Percentiles rank a stretch among this genome's conserved stretches.
Conservation (phyloP, 2,113 vertebrate species). For the Sinocyclocheilus grahami region DNA sequence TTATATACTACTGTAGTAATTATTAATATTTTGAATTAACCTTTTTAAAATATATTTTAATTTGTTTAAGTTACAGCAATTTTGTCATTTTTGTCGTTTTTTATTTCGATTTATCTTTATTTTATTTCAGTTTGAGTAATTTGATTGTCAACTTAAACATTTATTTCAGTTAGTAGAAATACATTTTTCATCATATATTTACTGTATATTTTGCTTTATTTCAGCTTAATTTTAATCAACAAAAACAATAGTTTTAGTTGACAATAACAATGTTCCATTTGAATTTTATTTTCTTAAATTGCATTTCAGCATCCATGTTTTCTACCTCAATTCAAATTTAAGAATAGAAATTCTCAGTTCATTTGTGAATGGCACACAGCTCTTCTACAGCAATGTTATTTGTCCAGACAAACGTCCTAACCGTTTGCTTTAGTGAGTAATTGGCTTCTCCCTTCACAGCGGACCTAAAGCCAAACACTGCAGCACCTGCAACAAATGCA, state of each 20-base stretch:
- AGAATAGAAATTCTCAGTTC: background rate
- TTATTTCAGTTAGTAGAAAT: background rate
- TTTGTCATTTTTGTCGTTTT: too few species aligned
- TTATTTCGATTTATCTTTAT: background rate
- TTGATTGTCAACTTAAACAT: background rate
- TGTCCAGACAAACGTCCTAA: background rate
- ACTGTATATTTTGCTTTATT: background rate
- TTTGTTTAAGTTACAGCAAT: too few species aligned
- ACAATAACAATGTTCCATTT: background rate
- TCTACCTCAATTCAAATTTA: background rate
- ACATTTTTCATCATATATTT: background rate
- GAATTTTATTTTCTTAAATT: background rate
- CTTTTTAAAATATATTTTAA: too few species aligned
- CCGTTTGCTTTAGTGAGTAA: background rate
- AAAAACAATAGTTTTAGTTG: background rate
- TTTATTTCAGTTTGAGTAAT: background rate
- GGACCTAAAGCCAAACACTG: slow-evolving; percentile 81
- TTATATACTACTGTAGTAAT: too few species aligned
- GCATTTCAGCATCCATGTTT: background rate
- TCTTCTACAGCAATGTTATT: background rate
- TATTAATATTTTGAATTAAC: too few species aligned
- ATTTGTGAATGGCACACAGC: background rate
- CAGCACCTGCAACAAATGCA: slow-evolving; percentile 81
- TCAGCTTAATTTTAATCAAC: background rate
- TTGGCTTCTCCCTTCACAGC: slow-evolving; percentile 57